Evolutionary conservation across 2,888 invertebrate genomes (phyloP).

Genomic region (Lordiphosa fenestrarum): DNA sequence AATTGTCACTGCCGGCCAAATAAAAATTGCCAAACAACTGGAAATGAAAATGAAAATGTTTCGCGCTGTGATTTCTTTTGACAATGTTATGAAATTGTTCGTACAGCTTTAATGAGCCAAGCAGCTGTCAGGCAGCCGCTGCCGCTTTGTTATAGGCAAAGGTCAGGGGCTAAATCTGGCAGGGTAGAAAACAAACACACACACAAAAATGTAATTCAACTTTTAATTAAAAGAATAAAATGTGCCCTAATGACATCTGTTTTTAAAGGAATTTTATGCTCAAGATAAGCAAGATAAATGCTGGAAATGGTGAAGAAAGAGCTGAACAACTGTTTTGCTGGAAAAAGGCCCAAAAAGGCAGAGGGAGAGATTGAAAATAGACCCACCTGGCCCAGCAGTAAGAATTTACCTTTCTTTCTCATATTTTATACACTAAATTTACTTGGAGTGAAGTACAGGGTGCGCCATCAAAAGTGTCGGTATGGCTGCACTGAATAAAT

Average conservation of each 20-base stretch:
- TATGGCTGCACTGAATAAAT: too few relatives aligned
- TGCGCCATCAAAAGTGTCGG: too few relatives aligned
- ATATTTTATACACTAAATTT: too few relatives aligned
- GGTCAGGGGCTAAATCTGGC: conserved; percentile 34
- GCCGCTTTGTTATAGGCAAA: conserved; percentile 6
- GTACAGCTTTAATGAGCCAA: conserved; percentile 33
- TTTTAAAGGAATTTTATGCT: conserved; percentile 1
- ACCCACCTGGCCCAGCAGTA: too few relatives aligned
- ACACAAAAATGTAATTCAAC: conserved; percentile 51
- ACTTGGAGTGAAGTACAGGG: too few relatives aligned
- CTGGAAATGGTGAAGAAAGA: too few relatives aligned
- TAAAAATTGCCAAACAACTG: not conserved
- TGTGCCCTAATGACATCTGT: conserved; percentile 44
- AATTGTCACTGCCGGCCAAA: conserved; percentile 43
- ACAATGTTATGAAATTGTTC: conserved; percentile 26
- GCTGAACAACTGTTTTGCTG: too few relatives aligned
- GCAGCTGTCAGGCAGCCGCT: conserved; percentile 47
- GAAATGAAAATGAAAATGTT: conserved; percentile 23
- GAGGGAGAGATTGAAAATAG: too few relatives aligned
- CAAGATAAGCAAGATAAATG: too few relatives aligned
- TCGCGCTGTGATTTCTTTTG: conserved; percentile 17
- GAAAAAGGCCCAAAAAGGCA: too few relatives aligned
- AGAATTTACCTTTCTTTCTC: too few relatives aligned
- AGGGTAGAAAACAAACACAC: not conserved
- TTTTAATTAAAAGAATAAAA: conserved; percentile 68